Percentiles rank a stretch among this genome's conserved stretches.
phyloP scores from a whole-genome alignment of 2,113 vertebrate species.

The Thamnaconus septentrionalis region DNA sequence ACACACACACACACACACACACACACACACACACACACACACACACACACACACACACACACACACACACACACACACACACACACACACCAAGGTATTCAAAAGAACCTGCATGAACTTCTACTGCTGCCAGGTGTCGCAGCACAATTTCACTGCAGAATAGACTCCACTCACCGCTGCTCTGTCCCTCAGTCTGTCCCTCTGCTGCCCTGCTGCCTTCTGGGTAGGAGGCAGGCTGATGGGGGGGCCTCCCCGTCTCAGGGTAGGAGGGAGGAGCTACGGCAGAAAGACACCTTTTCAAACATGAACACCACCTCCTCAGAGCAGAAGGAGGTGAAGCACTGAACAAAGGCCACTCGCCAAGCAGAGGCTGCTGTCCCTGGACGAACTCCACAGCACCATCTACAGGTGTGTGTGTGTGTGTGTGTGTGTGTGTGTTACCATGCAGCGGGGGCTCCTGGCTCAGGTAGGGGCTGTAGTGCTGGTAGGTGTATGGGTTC shows the following conservation, averaged over 20 bases:
- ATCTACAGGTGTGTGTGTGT: not conserved
- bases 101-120: no score
- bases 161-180: no score
- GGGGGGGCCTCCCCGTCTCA: conserved; percentile 1
- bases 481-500: conserved; percentile 76
- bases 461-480: conserved; percentile 65
- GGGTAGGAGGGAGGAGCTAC: conserved; percentile 63
- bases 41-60: no score
- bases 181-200: no score
- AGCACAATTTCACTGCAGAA: no score
- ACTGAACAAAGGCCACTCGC: not conserved
- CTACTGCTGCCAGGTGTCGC: no score
- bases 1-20: no score
- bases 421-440: conserved; percentile 11
- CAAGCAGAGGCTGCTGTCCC: not conserved
- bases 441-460: conserved; percentile 48
- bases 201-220: no score
- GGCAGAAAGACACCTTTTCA: conserved; percentile 3
- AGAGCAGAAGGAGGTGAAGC: no score
- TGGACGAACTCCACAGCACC: not conserved
- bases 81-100: no score
- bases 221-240: not conserved
- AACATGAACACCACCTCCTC: not conserved
- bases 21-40: no score
- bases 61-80: no score